phyloP scores from a whole-genome alignment of 2,888 invertebrate species.

The Sepioteuthis lessoniana region DNA sequence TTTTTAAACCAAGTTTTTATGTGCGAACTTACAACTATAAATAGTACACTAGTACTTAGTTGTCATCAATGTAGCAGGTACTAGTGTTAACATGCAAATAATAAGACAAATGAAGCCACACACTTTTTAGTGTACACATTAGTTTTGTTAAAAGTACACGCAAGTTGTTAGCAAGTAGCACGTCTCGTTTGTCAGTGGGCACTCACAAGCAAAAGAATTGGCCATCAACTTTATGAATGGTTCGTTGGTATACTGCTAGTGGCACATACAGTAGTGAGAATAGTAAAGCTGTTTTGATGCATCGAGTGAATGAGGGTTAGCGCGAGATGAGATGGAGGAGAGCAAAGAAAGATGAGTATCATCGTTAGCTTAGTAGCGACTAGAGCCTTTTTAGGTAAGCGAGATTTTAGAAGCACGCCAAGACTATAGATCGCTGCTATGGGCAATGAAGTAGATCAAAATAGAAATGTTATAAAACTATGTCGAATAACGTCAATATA shows the following conservation, averaged over 20 bases:
- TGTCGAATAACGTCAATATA: too few relatives aligned
- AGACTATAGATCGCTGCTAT: background rate
- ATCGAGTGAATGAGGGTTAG: constrained; percentile 17
- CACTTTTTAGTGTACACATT: background rate
- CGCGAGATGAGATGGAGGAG: background rate
- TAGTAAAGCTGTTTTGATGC: background rate
- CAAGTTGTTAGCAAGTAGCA: constrained; percentile 14
- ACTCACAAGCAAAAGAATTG: background rate
- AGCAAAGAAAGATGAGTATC: constrained; percentile 11
- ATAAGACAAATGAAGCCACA: background rate
- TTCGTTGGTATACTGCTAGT: constrained; percentile 3
- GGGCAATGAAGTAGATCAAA: background rate
- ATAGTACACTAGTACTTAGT: background rate
- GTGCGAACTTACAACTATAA: background rate
- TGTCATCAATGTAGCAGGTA: background rate
- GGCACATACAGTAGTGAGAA: background rate
- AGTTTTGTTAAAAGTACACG: constrained; percentile 6
- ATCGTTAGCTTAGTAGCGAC: constrained; percentile 13
- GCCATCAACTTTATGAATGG: constrained; percentile 33
- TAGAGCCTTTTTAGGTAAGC: constrained; percentile 33
- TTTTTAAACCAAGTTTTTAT: background rate
- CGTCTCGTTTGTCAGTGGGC: constrained; percentile 5
- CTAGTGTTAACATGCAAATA: background rate
- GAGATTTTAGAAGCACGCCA: background rate
- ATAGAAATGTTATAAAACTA: background rate